Percentiles rank a stretch among this genome's conserved stretches.
Evolutionary conservation across 2,888 invertebrate genomes (phyloP).

Genomic region (Troides oblongomaculatus): DNA sequence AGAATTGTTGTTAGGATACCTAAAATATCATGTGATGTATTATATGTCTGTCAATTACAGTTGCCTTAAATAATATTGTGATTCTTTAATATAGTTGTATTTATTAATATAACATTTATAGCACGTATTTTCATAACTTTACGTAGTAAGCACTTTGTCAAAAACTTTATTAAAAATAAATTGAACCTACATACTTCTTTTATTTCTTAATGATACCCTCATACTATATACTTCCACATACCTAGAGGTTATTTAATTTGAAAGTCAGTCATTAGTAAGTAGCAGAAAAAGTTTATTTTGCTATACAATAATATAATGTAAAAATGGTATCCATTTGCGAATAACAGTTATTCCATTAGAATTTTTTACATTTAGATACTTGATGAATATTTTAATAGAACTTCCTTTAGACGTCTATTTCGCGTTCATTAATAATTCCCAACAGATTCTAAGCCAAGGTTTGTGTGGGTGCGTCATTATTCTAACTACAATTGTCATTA

Average conservation of each 20-base stretch:
- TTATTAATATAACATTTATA: conserved; percentile 48
- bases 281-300: no score
- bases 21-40: conserved; percentile 5
- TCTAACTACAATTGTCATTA: conserved; percentile 17
- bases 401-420: neutral
- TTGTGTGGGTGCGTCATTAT: conserved; percentile 17
- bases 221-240: neutral
- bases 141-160: conserved; percentile 36
- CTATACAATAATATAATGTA: no score
- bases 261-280: no score
- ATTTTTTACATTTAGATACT: neutral
- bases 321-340: no score
- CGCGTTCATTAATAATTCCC: neutral
- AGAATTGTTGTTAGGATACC: neutral
- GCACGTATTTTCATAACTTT: conserved; percentile 43
- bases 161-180: conserved; percentile 26
- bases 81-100: conserved; percentile 58
- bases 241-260: no score
- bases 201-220: neutral
- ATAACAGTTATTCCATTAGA: no score
- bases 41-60: conserved; percentile 31
- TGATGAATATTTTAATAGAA: neutral
- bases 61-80: conserved; percentile 65
- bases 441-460: conserved; percentile 10
- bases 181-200: neutral